phyloP scores from a whole-genome alignment of 2,888 invertebrate genomes.

The Erebia epiphron region DNA sequence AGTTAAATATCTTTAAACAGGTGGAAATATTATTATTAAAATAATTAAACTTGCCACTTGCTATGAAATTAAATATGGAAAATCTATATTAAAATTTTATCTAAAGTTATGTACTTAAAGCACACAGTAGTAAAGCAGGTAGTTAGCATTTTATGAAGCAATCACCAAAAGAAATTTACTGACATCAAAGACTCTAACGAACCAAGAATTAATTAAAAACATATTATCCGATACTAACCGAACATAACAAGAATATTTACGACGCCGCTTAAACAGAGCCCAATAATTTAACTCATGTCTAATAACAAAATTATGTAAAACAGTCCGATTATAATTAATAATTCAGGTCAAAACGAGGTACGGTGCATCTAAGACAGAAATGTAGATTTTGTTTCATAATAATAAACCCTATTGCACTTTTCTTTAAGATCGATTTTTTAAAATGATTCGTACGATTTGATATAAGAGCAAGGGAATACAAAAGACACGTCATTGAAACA shows the following conservation, averaged over 20 bases:
- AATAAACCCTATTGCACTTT: slow-evolving; percentile 42
- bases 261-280: slow-evolving; percentile 75
- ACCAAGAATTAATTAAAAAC: slow-evolving; percentile 74
- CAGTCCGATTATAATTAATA: slow-evolving; percentile 75
- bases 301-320: slow-evolving; percentile 81
- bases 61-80: too few species aligned
- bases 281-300: slow-evolving; percentile 73
- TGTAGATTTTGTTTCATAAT: slow-evolving; percentile 43
- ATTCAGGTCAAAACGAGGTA: slow-evolving; percentile 63
- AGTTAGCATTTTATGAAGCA: slow-evolving; percentile 25
- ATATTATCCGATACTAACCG: slow-evolving; percentile 56
- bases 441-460: neutral
- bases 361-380: slow-evolving; percentile 51
- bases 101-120: neutral
- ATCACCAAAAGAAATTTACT: slow-evolving; percentile 26
- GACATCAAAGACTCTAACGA: slow-evolving; percentile 49
- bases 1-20: too few species aligned
- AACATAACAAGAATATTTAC: slow-evolving; percentile 68
- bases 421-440: slow-evolving; percentile 16
- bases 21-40: too few species aligned
- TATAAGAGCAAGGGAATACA: slow-evolving; percentile 15
- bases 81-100: neutral
- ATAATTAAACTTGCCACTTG: too few species aligned
- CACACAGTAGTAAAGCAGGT: slow-evolving; percentile 22
- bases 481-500: neutral